Percentiles rank a stretch among this genome's conserved stretches.
phyloP scores from a whole-genome alignment of 2,797 vertebrate genomes.

The Hypotaenidia philippensis region DNA sequence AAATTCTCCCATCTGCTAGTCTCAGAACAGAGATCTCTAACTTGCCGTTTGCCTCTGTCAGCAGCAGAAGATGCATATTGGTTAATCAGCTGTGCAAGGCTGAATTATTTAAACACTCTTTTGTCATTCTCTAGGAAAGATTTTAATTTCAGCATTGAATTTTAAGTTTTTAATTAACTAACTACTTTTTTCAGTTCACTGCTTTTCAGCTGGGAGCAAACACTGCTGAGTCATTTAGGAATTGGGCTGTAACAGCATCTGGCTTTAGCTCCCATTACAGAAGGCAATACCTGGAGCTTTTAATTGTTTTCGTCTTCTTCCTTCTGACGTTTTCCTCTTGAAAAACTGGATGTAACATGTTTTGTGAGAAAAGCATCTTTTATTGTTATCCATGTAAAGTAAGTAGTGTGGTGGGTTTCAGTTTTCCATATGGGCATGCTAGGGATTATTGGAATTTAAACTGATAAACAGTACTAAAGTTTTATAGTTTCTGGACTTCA shows the following conservation, averaged over 20 bases:
- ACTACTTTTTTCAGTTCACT: constrained; percentile 76
- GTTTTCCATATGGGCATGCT: neutral
- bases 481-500: neutral
- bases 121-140: constrained; percentile 74
- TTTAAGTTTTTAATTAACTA: constrained; percentile 83
- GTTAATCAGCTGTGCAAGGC: constrained; percentile 74
- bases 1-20: neutral
- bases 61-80: constrained; percentile 29
- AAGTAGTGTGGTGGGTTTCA: neutral
- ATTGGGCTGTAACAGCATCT: constrained; percentile 17
- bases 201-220: constrained; percentile 68
- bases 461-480: neutral
- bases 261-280: constrained; percentile 4
- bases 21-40: constrained; percentile 11
- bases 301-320: constrained; percentile 46
- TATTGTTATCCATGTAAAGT: neutral
- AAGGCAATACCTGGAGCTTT: constrained; percentile 49
- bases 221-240: constrained; percentile 51
- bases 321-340: neutral
- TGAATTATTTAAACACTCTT: constrained; percentile 76
- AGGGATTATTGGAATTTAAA: neutral
- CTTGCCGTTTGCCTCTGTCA: neutral
- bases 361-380: neutral
- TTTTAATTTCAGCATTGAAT: constrained; percentile 79
- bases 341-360: neutral